These are phyloP conservation scores for Noctua janthina DNA, from an alignment of 2,888 invertebrate genomes.

Conservation along the genomic window DNA sequence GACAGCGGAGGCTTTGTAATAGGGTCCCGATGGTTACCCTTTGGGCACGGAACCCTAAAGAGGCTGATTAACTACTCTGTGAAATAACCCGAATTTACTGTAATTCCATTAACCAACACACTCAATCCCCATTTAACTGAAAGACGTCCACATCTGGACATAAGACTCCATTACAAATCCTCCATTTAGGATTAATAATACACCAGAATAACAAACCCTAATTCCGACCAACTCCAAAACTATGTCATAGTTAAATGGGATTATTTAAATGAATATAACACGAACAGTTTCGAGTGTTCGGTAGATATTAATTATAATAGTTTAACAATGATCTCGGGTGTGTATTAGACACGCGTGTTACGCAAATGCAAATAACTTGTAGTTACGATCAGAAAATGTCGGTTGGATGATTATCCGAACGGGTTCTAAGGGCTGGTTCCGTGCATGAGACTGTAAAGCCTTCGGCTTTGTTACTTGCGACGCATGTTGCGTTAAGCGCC, in stretches of 20 bases:
- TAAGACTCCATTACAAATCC: background rate
- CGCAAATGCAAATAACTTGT: slow-evolving; percentile 59
- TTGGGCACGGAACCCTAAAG: background rate
- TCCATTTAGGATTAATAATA: slow-evolving; percentile 15
- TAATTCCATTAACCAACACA: background rate
- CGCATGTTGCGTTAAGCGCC: too few species aligned
- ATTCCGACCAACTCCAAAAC: slow-evolving; percentile 27
- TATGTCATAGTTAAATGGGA: slow-evolving; percentile 39
- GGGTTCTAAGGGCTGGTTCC: slow-evolving; percentile 34
- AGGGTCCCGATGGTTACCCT: too few species aligned
- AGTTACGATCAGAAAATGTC: slow-evolving; percentile 58
- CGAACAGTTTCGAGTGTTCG: slow-evolving; percentile 30
- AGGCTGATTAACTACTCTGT: background rate
- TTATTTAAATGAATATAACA: slow-evolving; percentile 51
- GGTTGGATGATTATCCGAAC: slow-evolving; percentile 40
- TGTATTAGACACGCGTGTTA: slow-evolving; percentile 56
- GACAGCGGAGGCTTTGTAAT: too few species aligned
- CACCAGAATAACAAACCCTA: slow-evolving; percentile 31
- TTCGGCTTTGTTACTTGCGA: background rate
- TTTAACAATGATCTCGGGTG: slow-evolving; percentile 49
- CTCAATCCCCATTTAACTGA: background rate
- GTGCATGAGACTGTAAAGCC: background rate
- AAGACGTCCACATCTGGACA: too few species aligned
- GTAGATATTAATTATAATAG: slow-evolving; percentile 57
- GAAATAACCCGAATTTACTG: background rate